Base-by-base conservation (phyloP, 2,113 vertebrate species). In the Rhizomys pruinosus region DNA sequence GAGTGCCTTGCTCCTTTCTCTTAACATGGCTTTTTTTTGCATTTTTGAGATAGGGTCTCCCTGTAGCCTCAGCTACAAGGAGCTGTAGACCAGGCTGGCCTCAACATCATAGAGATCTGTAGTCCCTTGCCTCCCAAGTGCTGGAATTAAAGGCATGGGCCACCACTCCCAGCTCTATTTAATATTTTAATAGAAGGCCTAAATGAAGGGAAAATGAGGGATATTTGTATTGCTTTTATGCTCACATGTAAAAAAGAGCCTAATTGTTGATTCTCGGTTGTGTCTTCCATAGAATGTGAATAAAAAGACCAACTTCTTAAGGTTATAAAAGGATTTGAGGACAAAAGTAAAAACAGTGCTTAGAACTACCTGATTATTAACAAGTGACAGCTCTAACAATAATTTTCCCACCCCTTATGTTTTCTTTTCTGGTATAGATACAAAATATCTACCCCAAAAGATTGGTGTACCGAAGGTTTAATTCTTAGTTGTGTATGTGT, bases 221-320 rank as follows among this genome's bases (percentile, higher is more conserved):
- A 71, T 37, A 94, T 85, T 68, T 89, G 25, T 71, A 15, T 84
- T 79, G 94, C n/a, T 84, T 97, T 80, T 63, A 72, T 55, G 52
- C 7, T 44, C 59, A 86, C 23, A 87, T 71, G 77, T 81, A 77
- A 92, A 44, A n/a, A 87, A 61, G 64, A 85, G 7, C 9, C 39
- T 68, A 85, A 61, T 34, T 92, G 57, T 69, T 92, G 25, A 15
- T 79, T 39, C 27, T 92, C 34, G 37, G 44, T 72, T 86, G n/a
- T n/a, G 29, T 69, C 34, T 94, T 90, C 44, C 37, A 1, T 82
- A 79, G 77, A 91, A 63, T 37, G 52, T 37, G 6, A 12, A 42
- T 77, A 87, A 92, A 91, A 80, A 93, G 47, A 57, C 32, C 37
- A 94, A 52, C 25, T 79, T 82, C 27, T 72, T 88, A 91, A 77